Evolutionary conservation across 2,113 vertebrate species (phyloP).

Genomic region (Guaruba guarouba): DNA sequence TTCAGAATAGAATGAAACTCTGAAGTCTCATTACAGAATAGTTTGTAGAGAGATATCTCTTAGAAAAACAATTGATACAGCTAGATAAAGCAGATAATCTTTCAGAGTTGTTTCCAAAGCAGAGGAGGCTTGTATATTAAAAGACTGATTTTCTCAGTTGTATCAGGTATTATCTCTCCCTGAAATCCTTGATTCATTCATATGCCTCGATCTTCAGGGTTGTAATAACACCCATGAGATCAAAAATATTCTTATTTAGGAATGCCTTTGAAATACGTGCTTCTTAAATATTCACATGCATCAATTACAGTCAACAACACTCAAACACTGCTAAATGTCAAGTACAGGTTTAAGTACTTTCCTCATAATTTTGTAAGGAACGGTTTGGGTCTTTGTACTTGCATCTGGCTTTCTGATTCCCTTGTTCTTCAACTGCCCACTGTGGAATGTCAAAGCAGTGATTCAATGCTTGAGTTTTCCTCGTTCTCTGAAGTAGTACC

Average conservation of each 20-base stretch:
- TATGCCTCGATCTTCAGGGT: background rate
- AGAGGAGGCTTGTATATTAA: background rate
- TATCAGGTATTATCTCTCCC: background rate
- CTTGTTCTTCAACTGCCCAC: background rate
- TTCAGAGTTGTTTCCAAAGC: background rate
- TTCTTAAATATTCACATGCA: background rate
- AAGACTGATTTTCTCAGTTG: background rate
- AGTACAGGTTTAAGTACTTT: background rate
- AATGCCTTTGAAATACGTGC: background rate
- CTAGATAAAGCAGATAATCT: background rate
- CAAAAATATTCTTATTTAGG: background rate
- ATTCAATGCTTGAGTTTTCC: background rate
- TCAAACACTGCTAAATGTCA: constrained; percentile 23
- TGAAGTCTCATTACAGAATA: background rate
- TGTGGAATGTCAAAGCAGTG: background rate
- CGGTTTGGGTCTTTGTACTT: background rate
- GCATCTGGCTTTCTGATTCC: background rate
- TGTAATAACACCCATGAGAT: background rate
- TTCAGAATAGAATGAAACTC: background rate
- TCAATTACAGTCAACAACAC: background rate
- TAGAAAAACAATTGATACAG: background rate
- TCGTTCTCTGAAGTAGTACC: background rate
- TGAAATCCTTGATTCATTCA: background rate
- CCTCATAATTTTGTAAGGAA: background rate
- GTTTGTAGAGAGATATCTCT: background rate